These are phyloP conservation scores for Trichomalopsis sarcophagae DNA, from an alignment of 1,140 invertebrate genomes.

Conservation along the genomic window DNA sequence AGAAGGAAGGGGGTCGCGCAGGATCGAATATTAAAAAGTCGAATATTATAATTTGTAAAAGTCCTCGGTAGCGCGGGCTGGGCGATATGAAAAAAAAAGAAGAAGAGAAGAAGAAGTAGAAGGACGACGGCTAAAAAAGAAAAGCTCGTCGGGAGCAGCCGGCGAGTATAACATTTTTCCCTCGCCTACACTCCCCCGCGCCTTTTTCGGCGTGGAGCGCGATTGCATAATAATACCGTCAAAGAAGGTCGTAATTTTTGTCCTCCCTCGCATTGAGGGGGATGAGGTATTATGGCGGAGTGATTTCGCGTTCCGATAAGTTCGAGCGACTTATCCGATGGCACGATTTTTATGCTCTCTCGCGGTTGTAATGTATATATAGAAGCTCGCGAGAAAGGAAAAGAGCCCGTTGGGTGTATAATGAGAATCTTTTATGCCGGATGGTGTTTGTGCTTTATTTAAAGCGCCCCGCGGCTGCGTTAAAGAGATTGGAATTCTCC, in stretches of 20 bases:
- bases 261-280: background rate
- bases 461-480: background rate
- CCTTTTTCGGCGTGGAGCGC: background rate
- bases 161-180: background rate
- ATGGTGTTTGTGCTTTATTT: background rate
- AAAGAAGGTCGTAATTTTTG: slow-evolving; percentile 7
- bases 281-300: background rate
- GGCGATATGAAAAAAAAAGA: slow-evolving; percentile 1
- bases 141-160: slow-evolving; percentile 1
- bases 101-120: slow-evolving; percentile 7
- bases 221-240: slow-evolving; percentile 46
- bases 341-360: background rate
- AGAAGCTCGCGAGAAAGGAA: no score
- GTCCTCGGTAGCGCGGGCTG: slow-evolving; percentile 47
- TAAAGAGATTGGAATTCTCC: slow-evolving; percentile 26
- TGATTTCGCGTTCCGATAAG: slow-evolving; percentile 43
- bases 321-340: slow-evolving; percentile 22
- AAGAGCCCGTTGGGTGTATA: background rate
- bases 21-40: slow-evolving; percentile 67
- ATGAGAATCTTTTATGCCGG: slow-evolving; percentile 44
- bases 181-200: background rate
- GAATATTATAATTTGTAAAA: slow-evolving; percentile 68
- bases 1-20: background rate
- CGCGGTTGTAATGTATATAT: slow-evolving; percentile 6
- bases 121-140: background rate